Conservation (phyloP, 2,113 vertebrate genomes). For the cat (Felis catus) region DNA sequence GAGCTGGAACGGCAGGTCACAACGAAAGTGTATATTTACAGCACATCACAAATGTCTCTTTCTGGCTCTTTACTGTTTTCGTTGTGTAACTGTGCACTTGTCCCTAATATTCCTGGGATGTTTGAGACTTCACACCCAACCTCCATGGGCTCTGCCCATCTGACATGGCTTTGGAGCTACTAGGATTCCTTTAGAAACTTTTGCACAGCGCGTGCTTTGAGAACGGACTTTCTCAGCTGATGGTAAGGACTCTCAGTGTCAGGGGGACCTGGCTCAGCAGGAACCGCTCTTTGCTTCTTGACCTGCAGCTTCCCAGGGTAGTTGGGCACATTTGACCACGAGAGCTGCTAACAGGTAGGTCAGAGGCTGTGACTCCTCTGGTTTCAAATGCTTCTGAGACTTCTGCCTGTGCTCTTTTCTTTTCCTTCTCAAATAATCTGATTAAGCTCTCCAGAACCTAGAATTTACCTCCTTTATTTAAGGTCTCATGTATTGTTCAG, state of each 20-base stretch:
- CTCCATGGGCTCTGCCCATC: neutral
- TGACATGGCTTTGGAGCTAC: neutral
- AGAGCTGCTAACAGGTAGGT: neutral
- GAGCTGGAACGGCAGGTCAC: neutral
- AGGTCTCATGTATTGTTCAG: neutral
- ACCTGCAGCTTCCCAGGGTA: neutral
- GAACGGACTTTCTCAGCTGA: neutral
- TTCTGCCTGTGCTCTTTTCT: constrained; percentile 7
- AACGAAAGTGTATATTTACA: neutral
- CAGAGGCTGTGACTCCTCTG: neutral
- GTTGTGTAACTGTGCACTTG: constrained; percentile 79
- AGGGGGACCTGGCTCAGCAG: neutral
- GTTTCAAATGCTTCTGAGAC: constrained; percentile 41
- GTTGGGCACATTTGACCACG: neutral
- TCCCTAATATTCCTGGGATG: neutral
- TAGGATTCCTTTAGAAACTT: neutral
- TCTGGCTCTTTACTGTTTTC: neutral
- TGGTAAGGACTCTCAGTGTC: neutral
- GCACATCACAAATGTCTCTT: neutral
- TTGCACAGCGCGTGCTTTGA: neutral
- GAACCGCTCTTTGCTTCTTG: neutral
- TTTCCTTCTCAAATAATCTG: neutral
- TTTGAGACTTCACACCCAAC: neutral
- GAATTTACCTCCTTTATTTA: neutral
- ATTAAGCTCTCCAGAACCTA: constrained; percentile 57